Conservation (phyloP, 2,888 invertebrate genomes). For the Phymatocera aterrima region DNA sequence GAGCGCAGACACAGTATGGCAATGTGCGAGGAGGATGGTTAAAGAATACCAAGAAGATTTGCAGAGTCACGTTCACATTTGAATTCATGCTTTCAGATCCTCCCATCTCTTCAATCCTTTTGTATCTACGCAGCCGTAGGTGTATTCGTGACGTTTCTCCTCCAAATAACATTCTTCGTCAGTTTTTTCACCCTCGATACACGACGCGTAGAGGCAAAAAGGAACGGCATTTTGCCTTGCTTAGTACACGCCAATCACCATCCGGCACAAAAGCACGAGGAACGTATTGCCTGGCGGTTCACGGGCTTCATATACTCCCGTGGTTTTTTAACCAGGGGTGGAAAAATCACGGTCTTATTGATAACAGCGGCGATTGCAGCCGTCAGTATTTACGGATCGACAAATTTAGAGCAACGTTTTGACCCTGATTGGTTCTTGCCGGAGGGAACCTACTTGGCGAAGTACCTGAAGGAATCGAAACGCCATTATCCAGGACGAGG, state of each 20-base stretch:
- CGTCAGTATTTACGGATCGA: conserved; percentile 80
- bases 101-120: conserved; percentile 89
- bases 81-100: conserved; percentile 76
- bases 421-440: conserved; percentile 90
- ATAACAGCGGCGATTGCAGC: conserved; percentile 79
- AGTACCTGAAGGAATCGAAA: conserved; percentile 78
- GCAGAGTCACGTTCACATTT: background rate
- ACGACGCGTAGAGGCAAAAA: conserved; percentile 78
- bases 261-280: conserved; percentile 77
- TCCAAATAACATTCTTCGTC: conserved; percentile 88
- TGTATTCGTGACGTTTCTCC: conserved; percentile 85
- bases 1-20: conserved; percentile 58
- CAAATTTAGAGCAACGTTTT: conserved; percentile 85
- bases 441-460: conserved; percentile 80
- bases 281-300: conserved; percentile 77
- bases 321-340: conserved; percentile 80
- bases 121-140: conserved; percentile 89
- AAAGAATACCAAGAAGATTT: background rate
- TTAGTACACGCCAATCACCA: conserved; percentile 79
- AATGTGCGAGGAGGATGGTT: background rate
- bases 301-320: conserved; percentile 81
- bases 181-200: conserved; percentile 87
- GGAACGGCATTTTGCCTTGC: conserved; percentile 83
- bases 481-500: conserved; percentile 82
- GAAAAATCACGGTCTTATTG: conserved; percentile 80